A percentile compares a stretch with the other conserved stretches of the same genome.
Conservation (phyloP, 2,888 invertebrate species). For the Dromius quadrimaculatus region DNA sequence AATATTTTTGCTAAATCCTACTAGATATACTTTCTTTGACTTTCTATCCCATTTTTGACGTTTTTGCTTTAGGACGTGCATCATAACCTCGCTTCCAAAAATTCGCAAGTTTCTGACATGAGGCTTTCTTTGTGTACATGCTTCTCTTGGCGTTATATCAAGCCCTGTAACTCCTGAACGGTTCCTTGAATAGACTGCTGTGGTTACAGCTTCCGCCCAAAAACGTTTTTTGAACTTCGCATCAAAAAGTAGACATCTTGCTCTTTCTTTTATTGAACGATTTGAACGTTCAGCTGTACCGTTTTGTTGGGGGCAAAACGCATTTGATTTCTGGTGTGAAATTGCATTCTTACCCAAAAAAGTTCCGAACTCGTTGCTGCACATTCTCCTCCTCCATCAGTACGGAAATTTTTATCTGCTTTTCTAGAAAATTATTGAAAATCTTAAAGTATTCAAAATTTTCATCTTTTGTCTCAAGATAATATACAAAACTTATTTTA, state of each 20-base stretch:
- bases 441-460: conserved; percentile 56
- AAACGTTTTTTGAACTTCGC: too few relatives aligned
- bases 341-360: too few relatives aligned
- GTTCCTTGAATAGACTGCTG: conserved; percentile 47
- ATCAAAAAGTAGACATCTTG: too few relatives aligned
- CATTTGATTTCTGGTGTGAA: too few relatives aligned
- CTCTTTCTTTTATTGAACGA: too few relatives aligned
- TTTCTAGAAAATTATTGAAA: conserved; percentile 58
- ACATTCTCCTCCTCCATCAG: too few relatives aligned
- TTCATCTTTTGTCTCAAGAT: conserved; percentile 57
- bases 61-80: conserved; percentile 59
- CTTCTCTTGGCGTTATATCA: conserved; percentile 59
- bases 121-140: conserved; percentile 59
- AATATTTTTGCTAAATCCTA: conserved; percentile 57
- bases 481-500: conserved; percentile 56
- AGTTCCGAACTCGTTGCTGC: too few relatives aligned
- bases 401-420: conserved; percentile 57
- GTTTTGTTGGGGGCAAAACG: too few relatives aligned
- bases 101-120: conserved; percentile 59
- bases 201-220: too few relatives aligned
- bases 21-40: conserved; percentile 55
- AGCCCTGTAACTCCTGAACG: conserved; percentile 40
- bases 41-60: conserved; percentile 59
- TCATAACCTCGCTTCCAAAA: conserved; percentile 59
- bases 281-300: too few relatives aligned